Evolutionary conservation across 2,797 vertebrate genomes (phyloP).

Genomic region (Prionace glauca): DNA sequence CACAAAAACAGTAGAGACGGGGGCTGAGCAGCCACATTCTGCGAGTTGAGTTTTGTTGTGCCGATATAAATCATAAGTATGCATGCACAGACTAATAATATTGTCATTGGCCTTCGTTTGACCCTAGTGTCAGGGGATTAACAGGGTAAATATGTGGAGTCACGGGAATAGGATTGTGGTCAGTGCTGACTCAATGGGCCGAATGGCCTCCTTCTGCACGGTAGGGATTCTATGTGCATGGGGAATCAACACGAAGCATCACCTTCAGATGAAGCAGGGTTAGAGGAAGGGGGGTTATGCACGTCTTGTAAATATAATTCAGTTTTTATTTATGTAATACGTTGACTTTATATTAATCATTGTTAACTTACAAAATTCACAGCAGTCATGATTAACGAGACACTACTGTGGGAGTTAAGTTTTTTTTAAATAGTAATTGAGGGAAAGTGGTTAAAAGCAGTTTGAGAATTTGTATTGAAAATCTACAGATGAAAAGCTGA

Average conservation of each 20-base stretch:
- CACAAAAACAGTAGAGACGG: not conserved
- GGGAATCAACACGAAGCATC: not conserved
- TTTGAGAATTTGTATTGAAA: not conserved
- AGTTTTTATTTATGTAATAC: not conserved
- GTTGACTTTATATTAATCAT: not conserved
- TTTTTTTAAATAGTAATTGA: not conserved
- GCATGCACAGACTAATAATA: not conserved
- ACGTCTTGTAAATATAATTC: not conserved
- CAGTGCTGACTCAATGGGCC: too few species aligned
- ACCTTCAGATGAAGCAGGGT: not conserved
- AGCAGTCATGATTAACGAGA: not conserved
- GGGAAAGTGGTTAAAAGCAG: not conserved
- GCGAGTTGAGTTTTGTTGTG: not conserved
- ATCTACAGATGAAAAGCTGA: not conserved
- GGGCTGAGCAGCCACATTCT: not conserved
- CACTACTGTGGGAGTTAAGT: not conserved
- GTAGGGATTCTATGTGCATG: not conserved
- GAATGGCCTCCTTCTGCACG: too few species aligned
- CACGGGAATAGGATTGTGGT: too few species aligned
- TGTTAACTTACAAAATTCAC: not conserved
- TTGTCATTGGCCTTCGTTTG: not conserved
- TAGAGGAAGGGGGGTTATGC: not conserved
- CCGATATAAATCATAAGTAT: not conserved
- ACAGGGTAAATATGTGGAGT: too few species aligned
- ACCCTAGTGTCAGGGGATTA: too few species aligned